Conservation (phyloP, 2,888 invertebrate species). For the Aquatica leii region DNA sequence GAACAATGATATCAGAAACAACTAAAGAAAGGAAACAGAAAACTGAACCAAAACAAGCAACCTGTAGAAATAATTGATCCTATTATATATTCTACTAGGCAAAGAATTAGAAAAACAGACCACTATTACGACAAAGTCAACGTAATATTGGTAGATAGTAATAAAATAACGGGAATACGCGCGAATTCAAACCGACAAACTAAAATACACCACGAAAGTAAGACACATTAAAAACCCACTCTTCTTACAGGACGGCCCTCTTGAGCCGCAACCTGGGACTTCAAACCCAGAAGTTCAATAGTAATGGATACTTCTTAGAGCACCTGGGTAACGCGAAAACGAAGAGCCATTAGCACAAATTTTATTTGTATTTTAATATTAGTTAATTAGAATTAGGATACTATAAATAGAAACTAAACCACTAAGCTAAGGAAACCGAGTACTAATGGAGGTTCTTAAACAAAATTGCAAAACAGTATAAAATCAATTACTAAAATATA, state of each 20-base stretch:
- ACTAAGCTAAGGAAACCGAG: no score
- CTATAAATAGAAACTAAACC: no score
- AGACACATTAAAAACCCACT: conserved; percentile 1
- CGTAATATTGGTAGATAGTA: background rate
- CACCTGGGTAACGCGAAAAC: no score
- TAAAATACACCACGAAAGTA: background rate
- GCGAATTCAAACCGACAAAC: background rate
- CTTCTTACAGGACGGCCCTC: background rate
- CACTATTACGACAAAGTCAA: conserved; percentile 1
- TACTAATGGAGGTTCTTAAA: no score
- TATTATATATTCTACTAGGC: background rate
- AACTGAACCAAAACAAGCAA: background rate
- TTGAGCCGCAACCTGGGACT: background rate
- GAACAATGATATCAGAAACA: conserved; percentile 26
- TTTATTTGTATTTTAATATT: conserved; percentile 42
- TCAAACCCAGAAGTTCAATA: background rate
- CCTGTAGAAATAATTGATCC: background rate
- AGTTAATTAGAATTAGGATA: conserved; percentile 31
- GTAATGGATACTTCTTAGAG: no score
- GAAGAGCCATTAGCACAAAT: conserved; percentile 39
- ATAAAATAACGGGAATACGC: conserved; percentile 2
- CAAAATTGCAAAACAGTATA: no score
- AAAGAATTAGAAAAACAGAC: conserved; percentile 6
- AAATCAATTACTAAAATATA: no score
- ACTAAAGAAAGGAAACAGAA: conserved; percentile 19